phyloP scores from a whole-genome alignment of 1,140 invertebrate genomes.

The Zaprionus nigranus region DNA sequence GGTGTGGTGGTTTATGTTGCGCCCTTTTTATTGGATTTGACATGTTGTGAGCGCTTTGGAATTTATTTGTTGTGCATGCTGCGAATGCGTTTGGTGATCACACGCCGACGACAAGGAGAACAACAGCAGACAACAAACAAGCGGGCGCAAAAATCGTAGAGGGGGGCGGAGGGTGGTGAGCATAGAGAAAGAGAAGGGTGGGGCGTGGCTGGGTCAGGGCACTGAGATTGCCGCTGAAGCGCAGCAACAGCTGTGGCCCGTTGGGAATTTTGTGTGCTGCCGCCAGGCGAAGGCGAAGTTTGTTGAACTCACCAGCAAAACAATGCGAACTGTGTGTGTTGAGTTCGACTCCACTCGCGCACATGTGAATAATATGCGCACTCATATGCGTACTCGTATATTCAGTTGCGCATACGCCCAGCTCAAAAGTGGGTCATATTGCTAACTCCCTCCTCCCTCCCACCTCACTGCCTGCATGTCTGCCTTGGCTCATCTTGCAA shows the following conservation, averaged over 20 bases:
- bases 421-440: conserved; percentile 2
- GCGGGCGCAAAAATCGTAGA: conserved; percentile 25
- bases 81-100: conserved; percentile 62
- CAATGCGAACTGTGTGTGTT: conserved; percentile 6
- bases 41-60: conserved; percentile 73
- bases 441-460: neutral
- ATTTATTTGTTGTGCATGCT: conserved; percentile 70
- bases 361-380: conserved; percentile 5
- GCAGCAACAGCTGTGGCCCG: conserved; percentile 67
- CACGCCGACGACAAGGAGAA: conserved; percentile 39
- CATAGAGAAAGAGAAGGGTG: no score
- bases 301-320: conserved; percentile 54
- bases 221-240: conserved; percentile 70
- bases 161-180: no score
- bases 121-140: conserved; percentile 62
- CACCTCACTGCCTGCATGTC: no score
- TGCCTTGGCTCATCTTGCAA: conserved; percentile 16
- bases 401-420: neutral
- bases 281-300: conserved; percentile 44
- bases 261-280: conserved; percentile 47
- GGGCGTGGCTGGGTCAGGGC: conserved; percentile 12
- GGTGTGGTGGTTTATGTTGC: conserved; percentile 24
- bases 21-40: conserved; percentile 66
- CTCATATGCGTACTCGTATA: neutral
- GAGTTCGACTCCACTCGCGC: neutral